Percentiles rank a stretch among this genome's conserved stretches.
These are phyloP conservation scores for Poecile atricapillus DNA, from an alignment of 2,113 vertebrate genomes.

Conservation along the genomic window DNA sequence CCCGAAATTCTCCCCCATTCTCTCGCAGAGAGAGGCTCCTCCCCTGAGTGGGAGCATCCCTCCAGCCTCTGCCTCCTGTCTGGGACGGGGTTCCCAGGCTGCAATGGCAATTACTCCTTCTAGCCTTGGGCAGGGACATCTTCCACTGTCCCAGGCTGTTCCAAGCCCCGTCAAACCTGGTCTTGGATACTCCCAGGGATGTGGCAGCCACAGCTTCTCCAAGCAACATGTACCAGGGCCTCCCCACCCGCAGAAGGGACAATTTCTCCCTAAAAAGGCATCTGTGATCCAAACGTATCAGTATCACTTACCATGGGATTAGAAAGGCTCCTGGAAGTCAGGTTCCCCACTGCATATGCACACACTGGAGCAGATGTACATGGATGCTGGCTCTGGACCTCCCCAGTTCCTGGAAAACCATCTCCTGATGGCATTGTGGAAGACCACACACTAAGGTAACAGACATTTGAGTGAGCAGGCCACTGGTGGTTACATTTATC, in stretches of 20 bases:
- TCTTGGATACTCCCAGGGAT: not conserved
- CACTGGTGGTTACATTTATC: not conserved
- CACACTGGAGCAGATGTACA: not conserved
- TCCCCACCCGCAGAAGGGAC: not conserved
- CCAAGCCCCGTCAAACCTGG: not conserved
- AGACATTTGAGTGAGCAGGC: not conserved
- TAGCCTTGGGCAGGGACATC: not conserved
- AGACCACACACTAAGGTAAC: not conserved
- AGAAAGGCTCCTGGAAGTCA: not conserved
- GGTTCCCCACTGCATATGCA: not conserved
- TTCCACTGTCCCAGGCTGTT: not conserved
- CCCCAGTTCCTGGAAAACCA: not conserved
- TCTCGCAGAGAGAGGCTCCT: not conserved
- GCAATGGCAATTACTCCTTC: not conserved
- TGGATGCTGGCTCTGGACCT: not conserved
- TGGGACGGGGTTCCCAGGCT: fast-evolving
- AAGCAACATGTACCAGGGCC: not conserved
- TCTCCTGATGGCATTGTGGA: not conserved
- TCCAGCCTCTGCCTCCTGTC: not conserved
- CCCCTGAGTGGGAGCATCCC: fast-evolving
- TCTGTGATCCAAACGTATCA: not conserved
- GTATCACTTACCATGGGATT: not conserved
- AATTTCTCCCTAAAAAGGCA: not conserved
- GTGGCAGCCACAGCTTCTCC: not conserved
- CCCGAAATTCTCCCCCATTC: fast-evolving